Conservation (phyloP, 2,888 invertebrate genomes). For the Macrosiphum euphorbiae region DNA sequence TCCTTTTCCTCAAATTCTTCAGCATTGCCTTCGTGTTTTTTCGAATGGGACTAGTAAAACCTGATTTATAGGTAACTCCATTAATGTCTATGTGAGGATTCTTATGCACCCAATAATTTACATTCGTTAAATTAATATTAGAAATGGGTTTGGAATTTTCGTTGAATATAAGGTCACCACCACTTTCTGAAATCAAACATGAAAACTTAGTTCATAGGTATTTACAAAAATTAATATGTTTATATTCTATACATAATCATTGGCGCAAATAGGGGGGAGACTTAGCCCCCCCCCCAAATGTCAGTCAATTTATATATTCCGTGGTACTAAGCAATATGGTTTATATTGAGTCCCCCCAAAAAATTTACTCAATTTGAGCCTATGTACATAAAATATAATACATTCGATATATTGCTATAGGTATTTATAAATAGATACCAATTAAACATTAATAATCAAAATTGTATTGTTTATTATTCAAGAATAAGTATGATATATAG, state of each 20-base stretch:
- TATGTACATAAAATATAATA: too few relatives aligned
- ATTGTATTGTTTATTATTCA: background rate
- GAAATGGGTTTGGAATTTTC: background rate
- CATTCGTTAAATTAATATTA: background rate
- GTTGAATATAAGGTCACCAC: background rate
- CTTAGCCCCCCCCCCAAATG: too few relatives aligned
- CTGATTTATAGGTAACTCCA: slow-evolving; percentile 68
- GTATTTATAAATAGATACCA: background rate
- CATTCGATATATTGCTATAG: background rate
- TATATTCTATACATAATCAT: too few relatives aligned
- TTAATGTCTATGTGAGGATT: slow-evolving; percentile 70
- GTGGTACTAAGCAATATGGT: too few relatives aligned
- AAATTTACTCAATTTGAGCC: too few relatives aligned
- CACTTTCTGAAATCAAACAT: slow-evolving; percentile 12
- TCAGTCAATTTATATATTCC: too few relatives aligned
- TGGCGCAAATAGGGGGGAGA: too few relatives aligned
- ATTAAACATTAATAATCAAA: too few relatives aligned
- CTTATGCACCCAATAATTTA: slow-evolving; percentile 39
- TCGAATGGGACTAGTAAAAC: background rate
- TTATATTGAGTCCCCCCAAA: too few relatives aligned
- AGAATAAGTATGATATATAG: too few relatives aligned
- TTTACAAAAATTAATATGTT: background rate
- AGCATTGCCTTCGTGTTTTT: slow-evolving; percentile 69
- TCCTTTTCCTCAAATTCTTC: slow-evolving; percentile 73
- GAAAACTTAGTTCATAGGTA: background rate